phyloP scores from a whole-genome alignment of 2,888 invertebrate species.

The Nasonia oneida region DNA sequence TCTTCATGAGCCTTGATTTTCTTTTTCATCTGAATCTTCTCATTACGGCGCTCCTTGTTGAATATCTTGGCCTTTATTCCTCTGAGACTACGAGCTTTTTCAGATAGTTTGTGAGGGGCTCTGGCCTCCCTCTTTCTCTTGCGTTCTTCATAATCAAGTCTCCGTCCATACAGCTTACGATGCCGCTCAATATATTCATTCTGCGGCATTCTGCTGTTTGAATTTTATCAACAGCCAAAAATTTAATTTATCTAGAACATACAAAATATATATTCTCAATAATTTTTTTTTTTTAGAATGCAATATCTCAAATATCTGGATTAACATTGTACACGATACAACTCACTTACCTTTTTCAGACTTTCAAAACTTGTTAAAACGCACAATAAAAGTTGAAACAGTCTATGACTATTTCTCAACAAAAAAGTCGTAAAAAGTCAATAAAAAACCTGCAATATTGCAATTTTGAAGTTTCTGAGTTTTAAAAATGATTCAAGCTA shows the following conservation, averaged over 20 bases:
- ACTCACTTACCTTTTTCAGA: conserved; percentile 59
- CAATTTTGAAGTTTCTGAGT: conserved; percentile 61
- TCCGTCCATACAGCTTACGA: conserved; percentile 96
- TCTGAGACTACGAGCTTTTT: conserved; percentile 94
- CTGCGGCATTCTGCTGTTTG: conserved; percentile 89
- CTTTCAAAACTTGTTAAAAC: conserved; percentile 56
- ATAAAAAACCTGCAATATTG: conserved; percentile 45
- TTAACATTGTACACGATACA: conserved; percentile 62
- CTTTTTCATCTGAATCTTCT: conserved; percentile 99
- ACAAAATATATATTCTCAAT: conserved; percentile 50
- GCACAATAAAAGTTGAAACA: conserved; percentile 37
- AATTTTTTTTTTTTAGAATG: background rate
- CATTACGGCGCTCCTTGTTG: conserved; percentile 97
- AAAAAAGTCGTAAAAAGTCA: conserved; percentile 1
- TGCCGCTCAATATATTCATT: conserved; percentile 99
- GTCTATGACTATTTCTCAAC: background rate
- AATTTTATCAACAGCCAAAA: conserved; percentile 41
- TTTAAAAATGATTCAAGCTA: background rate
- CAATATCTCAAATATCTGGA: background rate
- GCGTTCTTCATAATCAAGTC: conserved; percentile 98
- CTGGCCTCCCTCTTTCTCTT: conserved; percentile 97
- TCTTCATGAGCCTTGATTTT: conserved; percentile 99
- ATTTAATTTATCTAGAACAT: conserved; percentile 60
- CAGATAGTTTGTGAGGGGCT: conserved; percentile 93
- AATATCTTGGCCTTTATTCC: conserved; percentile 99